Evolutionary conservation across 92 coral and sea anemone species (phyloP), one percentile per base, ranked within the genome.

Genomic region (Bergia sp.): DNA sequence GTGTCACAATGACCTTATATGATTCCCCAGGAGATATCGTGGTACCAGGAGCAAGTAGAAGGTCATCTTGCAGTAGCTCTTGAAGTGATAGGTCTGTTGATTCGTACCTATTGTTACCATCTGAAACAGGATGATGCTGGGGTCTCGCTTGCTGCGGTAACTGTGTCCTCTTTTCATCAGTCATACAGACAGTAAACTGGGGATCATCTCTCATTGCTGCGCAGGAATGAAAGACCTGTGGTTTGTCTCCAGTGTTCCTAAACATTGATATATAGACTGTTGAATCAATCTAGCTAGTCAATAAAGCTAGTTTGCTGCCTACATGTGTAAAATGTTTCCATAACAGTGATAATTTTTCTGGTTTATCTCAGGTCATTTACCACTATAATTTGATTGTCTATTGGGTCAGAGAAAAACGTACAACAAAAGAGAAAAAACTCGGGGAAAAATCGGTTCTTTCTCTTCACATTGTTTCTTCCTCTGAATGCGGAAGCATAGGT

Each of bases 131-230:
- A 1, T n/a, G 7, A 18, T 53, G 57, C 29, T 29, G 29, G 29
- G 29, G 29, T 38, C 72, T 81, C 44, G 4, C 64, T 84, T 84
- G 78, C 20, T 44, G 43, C 50, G 71, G 55, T 36, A 69, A 45
- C 45, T 67, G 21, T 0, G 37, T 23, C 9, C 79, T 84, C 78
- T 84, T 71, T 41, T 84, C 77, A 79, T 71, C 80, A 23, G 82
- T 90, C 49, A 89, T 4, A 55, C 80, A 79, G 16, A 91, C 76
- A 29, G 71, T 66, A 89, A 93, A 93, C 86, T 95, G 98, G 43
- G 92, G 87, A 79, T 95, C 96, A 80, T 89, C 88, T 82, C 94
- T 93, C 38, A 93, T 45, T 37, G 92, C 84, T 13, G 88, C 81
- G 77, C 98, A 95, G 7, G 93, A 90, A 41, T 77, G 91, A 80